Evolutionary conservation across 2,888 invertebrate genomes (phyloP).

Genomic region (Andrena praecox): DNA sequence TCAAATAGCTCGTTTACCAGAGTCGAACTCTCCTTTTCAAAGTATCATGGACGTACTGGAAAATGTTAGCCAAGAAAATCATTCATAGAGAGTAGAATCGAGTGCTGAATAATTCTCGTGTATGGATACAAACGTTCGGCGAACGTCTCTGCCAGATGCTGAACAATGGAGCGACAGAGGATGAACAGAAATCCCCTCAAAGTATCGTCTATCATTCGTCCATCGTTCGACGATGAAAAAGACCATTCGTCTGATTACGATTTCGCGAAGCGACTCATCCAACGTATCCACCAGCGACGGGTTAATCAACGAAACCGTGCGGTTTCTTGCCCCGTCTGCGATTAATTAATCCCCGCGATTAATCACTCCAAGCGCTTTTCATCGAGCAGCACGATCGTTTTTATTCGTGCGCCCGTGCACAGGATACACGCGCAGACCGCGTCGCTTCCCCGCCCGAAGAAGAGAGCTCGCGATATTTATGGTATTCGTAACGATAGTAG

Average conservation of each 20-base stretch:
- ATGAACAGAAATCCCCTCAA: constrained; percentile 42
- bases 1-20: too few relatives aligned
- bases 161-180: constrained; percentile 46
- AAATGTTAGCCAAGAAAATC: background rate
- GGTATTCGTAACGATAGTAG: background rate
- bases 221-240: constrained; percentile 65
- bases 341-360: constrained; percentile 71
- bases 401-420: constrained; percentile 32
- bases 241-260: constrained; percentile 71
- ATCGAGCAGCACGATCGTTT: constrained; percentile 61
- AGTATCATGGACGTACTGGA: too few relatives aligned
- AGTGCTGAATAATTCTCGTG: background rate
- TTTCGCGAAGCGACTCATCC: constrained; percentile 63
- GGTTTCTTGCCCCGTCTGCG: constrained; percentile 63
- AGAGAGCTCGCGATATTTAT: constrained; percentile 6
- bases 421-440: background rate
- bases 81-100: background rate
- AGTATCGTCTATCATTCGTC: constrained; percentile 42
- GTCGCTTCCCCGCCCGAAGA: background rate
- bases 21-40: too few relatives aligned
- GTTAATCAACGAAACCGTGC: constrained; percentile 71
- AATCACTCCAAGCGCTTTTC: constrained; percentile 66
- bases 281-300: constrained; percentile 50
- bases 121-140: background rate
- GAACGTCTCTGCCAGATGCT: constrained; percentile 11